Base-by-base conservation (phyloP, 1,140 invertebrate species). In the Pseudomyrmex flavicornis region DNA sequence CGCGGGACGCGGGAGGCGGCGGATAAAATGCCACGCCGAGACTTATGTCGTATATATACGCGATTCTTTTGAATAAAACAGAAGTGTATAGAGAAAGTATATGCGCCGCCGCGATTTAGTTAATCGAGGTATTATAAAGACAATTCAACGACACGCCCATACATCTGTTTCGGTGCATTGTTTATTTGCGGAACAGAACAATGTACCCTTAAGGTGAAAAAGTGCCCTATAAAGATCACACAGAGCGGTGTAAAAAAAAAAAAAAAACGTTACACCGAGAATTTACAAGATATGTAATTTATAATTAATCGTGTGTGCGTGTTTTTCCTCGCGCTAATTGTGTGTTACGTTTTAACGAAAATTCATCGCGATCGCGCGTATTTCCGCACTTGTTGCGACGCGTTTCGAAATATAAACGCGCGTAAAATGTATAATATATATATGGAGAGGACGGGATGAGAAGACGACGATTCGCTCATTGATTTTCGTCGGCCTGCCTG, bases 31-130 rank as follows among this genome's bases (percentile, higher is more conserved):
- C 44, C 62, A 69, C n/a, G 46, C 8, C 12, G 20, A 54, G 61
- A 83, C 35, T 77, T 83, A 70, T 52, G 35, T 35, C 35, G 35
- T 5, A 54, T 17, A 56, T 20, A 8, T 46, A 20, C 66, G 61
- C 54, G 56, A 12, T 70, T 54, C 35, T 54, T 65, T 84, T 79
- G 66, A 84, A 87, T 88, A 87, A 87, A 84, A 84, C 63, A 56
- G 4, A 48, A 59, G 74, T 63, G 80, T 83, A 72, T 68, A n/a
- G 17, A 86, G 59, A 74, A 26, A 2, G 3, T 61, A 35, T 35
- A 35, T 35, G 35, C 35, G 35, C 35, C 35, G 35, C 35, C 35
- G 0, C 35, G 35, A 35, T 35, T 35, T 84, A 77, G 62, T 86
- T 48, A 65, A 61, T 35, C 8, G 70, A 85, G n/a, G 62, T 54